These are phyloP conservation scores for Microcebus griseorufus DNA, from an alignment of 2,113 vertebrate species.

Conservation along the genomic window DNA sequence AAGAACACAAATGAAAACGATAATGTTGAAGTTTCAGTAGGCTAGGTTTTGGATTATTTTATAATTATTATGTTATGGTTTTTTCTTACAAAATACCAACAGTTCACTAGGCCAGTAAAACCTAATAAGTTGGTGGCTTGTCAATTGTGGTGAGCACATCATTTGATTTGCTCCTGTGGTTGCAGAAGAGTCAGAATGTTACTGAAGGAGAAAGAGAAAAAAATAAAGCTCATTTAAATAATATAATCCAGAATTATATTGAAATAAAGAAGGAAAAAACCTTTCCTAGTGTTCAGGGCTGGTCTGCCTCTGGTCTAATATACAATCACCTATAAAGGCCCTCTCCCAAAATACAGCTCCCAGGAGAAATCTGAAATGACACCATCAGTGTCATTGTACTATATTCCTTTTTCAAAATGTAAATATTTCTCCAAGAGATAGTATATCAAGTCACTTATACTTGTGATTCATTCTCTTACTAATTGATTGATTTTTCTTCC, in stretches of 20 bases:
- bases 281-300: neutral
- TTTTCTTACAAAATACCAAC: conserved; percentile 62
- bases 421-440: neutral
- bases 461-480: conserved; percentile 13
- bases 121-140: conserved; percentile 44
- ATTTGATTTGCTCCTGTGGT: conserved; percentile 35
- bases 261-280: neutral
- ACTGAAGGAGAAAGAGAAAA: conserved; percentile 46
- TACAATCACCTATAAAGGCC: neutral
- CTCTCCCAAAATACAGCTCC: neutral
- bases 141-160: neutral
- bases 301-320: neutral
- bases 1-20: conserved; percentile 65
- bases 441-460: neutral
- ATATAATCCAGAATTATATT: neutral
- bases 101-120: conserved; percentile 53
- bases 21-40: conserved; percentile 60
- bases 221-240: conserved; percentile 34
- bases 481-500: neutral
- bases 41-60: conserved; percentile 62
- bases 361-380: neutral
- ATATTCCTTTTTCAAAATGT: neutral
- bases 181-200: conserved; percentile 6
- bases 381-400: neutral
- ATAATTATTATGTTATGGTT: conserved; percentile 64